Base-by-base conservation (phyloP, 1,140 invertebrate genomes). In the Cepaea nemoralis region DNA sequence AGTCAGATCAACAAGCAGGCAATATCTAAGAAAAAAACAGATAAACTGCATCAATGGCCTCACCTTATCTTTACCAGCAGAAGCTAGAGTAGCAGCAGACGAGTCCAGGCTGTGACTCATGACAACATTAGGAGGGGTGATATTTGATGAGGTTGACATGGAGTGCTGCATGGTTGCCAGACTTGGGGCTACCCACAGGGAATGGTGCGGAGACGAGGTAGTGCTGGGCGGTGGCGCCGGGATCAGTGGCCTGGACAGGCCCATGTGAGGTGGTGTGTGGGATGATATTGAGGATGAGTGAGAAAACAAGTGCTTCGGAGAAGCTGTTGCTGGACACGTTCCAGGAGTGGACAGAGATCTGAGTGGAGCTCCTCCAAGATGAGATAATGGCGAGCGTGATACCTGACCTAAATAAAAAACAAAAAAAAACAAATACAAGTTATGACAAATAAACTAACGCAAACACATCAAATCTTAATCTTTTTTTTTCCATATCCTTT, bases 71-170 rank as follows among this genome's bases (percentile, higher is more conserved):
- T 75, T 75, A 22, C 31, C 42, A 33, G 40, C 10, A 42, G 71
- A 19, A 27, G 71, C 40, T 42, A 10, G 3, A 31, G 31, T 24
- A 37, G 27, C 0, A 35, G 19, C 8, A 37, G 50, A 33, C 5
- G 40, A 75, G 48, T 75, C 73, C n/a, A 55, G 14, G n/a, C 48
- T n/a, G 8, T 63, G 35, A n/a, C 14, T 14, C 45, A 86, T 82
- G 6, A 88, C 86, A 35, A 89, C 88, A 85, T 90, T 90, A 10
- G 89, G 89, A 66, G 90, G 89, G 37, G 89, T 89, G 16, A 87
- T 86, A 81, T 85, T 88, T 35, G 84, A 80, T 73, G 80, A 84
- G 33, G 86, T 84, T 42, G 85, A 86, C 86, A 87, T 85, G 33
- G 86, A 84, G 39, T 88, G 86, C 59, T 86, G 85, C 45, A 86